These are phyloP conservation scores for Philaethria dido DNA, from an alignment of 2,888 invertebrate genomes.

Conservation along the genomic window DNA sequence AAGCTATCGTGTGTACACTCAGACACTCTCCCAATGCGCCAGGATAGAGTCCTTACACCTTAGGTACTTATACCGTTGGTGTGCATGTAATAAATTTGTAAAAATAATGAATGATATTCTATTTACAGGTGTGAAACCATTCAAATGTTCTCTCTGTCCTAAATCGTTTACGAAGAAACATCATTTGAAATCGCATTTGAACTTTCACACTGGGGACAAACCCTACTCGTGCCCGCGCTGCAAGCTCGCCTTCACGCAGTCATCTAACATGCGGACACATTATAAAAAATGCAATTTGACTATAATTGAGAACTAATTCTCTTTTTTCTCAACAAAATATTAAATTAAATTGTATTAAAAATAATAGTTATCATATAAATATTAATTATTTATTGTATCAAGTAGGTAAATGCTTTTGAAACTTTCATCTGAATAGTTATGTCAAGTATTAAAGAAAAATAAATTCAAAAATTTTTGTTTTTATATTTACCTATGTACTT, in stretches of 20 bases:
- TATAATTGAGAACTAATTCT: neutral
- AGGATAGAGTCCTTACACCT: no score
- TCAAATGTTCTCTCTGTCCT: slow-evolving; percentile 85
- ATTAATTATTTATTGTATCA: no score
- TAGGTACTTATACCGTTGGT: neutral
- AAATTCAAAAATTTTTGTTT: neutral
- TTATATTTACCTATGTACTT: no score
- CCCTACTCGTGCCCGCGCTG: slow-evolving; percentile 87
- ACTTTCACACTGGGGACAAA: slow-evolving; percentile 92
- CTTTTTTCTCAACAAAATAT: neutral
- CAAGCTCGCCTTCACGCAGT: slow-evolving; percentile 91
- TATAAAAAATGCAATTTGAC: slow-evolving; percentile 88
- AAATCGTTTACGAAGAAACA: slow-evolving; percentile 94
- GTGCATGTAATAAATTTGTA: no score
- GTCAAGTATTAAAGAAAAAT: neutral
- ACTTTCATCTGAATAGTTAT: neutral
- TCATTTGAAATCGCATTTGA: slow-evolving; percentile 92
- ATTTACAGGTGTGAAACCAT: slow-evolving; percentile 89
- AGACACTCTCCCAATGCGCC: no score
- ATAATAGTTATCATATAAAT: no score
- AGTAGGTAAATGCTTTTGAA: no score
- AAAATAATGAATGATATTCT: no score
- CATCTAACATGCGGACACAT: slow-evolving; percentile 94
- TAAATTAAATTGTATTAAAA: no score
- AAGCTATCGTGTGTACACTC: no score